Evolutionary conservation across 53 echinoderm and acorn worm genomes (phyloP), one percentile per base, ranked within the genome.

Genomic region (Paracentrotus lividus): DNA sequence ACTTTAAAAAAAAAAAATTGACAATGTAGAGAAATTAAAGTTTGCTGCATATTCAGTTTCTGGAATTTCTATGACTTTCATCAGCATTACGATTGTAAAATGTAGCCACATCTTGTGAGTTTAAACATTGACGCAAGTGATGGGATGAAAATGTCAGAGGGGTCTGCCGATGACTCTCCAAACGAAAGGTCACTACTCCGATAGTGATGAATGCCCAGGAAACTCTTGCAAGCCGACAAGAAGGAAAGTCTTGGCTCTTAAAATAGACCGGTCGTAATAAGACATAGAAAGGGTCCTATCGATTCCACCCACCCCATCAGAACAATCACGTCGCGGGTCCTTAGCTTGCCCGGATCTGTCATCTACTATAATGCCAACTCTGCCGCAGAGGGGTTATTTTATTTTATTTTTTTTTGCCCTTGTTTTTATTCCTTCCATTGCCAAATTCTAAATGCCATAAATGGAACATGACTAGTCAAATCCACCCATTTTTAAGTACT

Each of bases 271-370:
- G 56, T 36, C 56, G 56, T 54, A 86, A 86, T 54, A 86, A 54
- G 55, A 54, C 86, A 12, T 55, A 56, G 86, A 86, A 89, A 89
- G 24, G 60, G 89, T 44, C 60, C 89, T 43, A 89, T 89, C 89
- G 64, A 89, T 89, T 89, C 60, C 64, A 59, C 58, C 64, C 40
- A 89, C 38, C 59, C 89, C 18, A 89, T 89, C 89, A 61, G 89
- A 89, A 43, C 89, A 59, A 89, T 89, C 89, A 89, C 24, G 65
- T 61, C 44, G 8, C 27, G 89, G 45, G 42, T 65, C 44, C 65
- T 42, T 42, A 7, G 33, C 42, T 64, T 64, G 40, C 65, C 27
- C 21, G 18, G 4, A 60, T 59, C 89, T 89, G 89, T 89, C 89
- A 89, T 89, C 89, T 16, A 38, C 40, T 24, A 43, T 89, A 42